Percentiles rank a stretch among this genome's conserved stretches.
Conservation (phyloP, 2,888 invertebrate genomes). For the Metallyticus violacea region DNA sequence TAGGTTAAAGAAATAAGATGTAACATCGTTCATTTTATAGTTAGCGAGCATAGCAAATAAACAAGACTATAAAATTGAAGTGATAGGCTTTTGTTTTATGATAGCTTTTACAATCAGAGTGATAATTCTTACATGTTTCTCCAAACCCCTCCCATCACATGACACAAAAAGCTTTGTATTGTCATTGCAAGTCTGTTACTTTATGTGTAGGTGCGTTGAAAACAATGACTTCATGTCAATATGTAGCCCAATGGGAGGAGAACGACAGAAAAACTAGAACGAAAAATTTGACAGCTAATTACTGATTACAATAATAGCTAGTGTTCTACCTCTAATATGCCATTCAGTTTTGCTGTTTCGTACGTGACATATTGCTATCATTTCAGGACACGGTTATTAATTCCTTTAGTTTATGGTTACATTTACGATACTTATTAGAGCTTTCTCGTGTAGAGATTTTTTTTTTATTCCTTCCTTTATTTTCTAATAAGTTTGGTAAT, state of each 20-base stretch:
- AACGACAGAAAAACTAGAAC: neutral
- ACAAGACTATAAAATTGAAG: too few species aligned
- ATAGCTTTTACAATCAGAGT: neutral
- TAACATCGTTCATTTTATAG: too few species aligned
- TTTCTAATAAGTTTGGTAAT: constrained; percentile 1
- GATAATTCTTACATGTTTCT: neutral
- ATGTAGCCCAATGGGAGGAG: neutral
- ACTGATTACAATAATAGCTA: neutral
- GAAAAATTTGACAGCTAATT: neutral
- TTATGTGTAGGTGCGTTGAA: neutral
- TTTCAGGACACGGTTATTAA: neutral
- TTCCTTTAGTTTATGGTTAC: neutral
- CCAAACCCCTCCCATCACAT: too few species aligned
- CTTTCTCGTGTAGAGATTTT: neutral
- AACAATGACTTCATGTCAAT: neutral
- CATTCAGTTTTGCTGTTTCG: neutral
- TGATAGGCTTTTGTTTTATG: neutral
- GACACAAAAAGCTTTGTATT: neutral
- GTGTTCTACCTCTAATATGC: too few species aligned
- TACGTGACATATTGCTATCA: neutral
- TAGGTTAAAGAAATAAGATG: too few species aligned
- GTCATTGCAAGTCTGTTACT: neutral
- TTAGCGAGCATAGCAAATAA: too few species aligned
- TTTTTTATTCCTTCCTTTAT: neutral
- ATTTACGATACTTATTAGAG: neutral